These are phyloP conservation scores for Characodon lateralis DNA, from an alignment of 2,797 vertebrate species.

Conservation along the genomic window DNA sequence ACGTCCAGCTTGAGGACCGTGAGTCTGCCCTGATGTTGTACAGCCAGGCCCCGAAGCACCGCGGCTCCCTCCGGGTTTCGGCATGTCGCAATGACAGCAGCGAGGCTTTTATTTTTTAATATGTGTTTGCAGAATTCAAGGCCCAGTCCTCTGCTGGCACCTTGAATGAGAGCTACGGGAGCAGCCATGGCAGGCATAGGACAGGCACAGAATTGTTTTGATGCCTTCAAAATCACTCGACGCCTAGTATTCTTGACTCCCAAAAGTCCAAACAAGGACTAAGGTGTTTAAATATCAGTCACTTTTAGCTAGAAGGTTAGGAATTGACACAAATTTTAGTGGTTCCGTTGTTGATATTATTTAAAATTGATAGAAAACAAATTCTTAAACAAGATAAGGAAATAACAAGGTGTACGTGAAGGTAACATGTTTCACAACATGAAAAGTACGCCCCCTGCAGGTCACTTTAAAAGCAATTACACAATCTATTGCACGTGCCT, in stretches of 20 bases:
- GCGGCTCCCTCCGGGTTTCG: constrained; percentile 70
- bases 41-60: constrained; percentile 53
- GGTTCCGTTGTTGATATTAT: background rate
- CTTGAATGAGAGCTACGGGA: constrained; percentile 74
- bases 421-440: constrained; percentile 56
- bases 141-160: constrained; percentile 78
- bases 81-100: constrained; percentile 75
- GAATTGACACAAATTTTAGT: rapidly evolving
- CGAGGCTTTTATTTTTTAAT: constrained; percentile 49
- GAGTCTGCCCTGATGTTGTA: constrained; percentile 57
- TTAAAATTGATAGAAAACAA: background rate
- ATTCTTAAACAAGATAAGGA: background rate
- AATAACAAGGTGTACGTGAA: constrained; percentile 1
- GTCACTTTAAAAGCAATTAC: constrained; percentile 40
- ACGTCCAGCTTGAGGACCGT: constrained; percentile 76
- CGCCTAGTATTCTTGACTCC: rapidly evolving
- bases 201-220: background rate
- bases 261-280: rapidly evolving
- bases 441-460: constrained; percentile 37
- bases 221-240: constrained; percentile 11
- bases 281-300: background rate
- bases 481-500: constrained; percentile 37
- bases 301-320: background rate
- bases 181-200: constrained; percentile 60
- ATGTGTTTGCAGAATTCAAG: constrained; percentile 76